These are phyloP conservation scores for Acrossocheilus wenchowensis DNA, from an alignment of 2,797 vertebrate genomes.

Conservation along the genomic window DNA sequence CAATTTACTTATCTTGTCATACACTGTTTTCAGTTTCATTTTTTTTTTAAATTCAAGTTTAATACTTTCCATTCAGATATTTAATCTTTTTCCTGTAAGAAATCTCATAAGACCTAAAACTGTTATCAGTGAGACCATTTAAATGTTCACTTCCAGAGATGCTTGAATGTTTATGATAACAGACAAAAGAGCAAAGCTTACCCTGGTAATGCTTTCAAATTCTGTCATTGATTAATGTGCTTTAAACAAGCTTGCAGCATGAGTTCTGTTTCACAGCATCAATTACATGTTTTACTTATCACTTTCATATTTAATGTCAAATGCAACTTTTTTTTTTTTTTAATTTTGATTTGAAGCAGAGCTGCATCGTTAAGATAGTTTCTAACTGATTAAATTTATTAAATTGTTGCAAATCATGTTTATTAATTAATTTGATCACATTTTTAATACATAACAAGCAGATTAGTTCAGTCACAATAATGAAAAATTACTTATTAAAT, in stretches of 20 bases:
- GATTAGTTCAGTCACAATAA: neutral
- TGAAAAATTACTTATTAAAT: neutral
- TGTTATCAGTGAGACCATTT: neutral
- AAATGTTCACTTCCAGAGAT: constrained; percentile 21
- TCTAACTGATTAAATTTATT: neutral
- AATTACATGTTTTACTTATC: neutral
- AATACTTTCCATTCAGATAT: neutral
- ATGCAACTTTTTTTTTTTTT: no score
- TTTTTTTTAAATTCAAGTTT: neutral
- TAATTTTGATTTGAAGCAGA: neutral
- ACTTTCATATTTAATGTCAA: neutral
- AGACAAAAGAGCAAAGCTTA: constrained; percentile 64
- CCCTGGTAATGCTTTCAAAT: constrained; percentile 64
- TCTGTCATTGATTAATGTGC: constrained; percentile 23
- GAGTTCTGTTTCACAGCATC: constrained; percentile 9
- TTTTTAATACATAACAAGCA: neutral
- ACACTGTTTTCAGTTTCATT: neutral
- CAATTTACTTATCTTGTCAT: neutral
- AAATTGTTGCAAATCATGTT: neutral
- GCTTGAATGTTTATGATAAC: constrained; percentile 63
- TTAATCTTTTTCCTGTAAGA: neutral
- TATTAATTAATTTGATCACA: neutral
- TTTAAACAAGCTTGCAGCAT: constrained; percentile 5
- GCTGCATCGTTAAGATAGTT: neutral
- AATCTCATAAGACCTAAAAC: neutral